These are phyloP conservation scores for Amia ocellicauda DNA, from an alignment of 2,113 vertebrate species.

Conservation along the genomic window DNA sequence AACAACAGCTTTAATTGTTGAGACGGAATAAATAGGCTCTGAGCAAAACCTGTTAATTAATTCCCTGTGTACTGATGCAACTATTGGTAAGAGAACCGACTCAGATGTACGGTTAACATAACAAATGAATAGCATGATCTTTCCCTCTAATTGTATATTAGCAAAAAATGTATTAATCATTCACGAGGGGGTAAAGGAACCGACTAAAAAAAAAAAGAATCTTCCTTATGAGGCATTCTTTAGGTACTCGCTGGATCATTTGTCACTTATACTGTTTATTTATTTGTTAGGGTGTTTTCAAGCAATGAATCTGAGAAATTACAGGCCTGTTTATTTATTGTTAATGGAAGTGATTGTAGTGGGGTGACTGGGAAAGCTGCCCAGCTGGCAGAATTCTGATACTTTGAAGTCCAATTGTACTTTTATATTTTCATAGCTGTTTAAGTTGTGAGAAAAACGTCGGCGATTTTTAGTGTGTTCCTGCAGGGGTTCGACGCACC, in stretches of 20 bases:
- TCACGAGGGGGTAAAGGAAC: conserved; percentile 7
- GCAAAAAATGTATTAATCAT: conserved; percentile 11
- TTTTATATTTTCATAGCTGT: too few species aligned
- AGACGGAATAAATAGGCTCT: conserved; percentile 45
- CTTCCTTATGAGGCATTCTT: background rate
- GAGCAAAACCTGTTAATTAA: conserved; percentile 67
- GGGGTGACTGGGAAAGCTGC: too few species aligned
- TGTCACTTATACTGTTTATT: background rate
- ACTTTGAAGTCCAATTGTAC: too few species aligned
- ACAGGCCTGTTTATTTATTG: too few species aligned
- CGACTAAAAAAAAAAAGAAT: conserved; percentile 12
- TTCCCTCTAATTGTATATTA: background rate
- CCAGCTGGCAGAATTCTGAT: too few species aligned
- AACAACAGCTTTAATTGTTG: conserved; percentile 32
- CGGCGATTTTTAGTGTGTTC: too few species aligned
- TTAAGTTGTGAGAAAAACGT: too few species aligned
- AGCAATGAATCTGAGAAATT: too few species aligned
- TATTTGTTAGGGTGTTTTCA: conserved; percentile 15
- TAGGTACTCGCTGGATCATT: conserved; percentile 4
- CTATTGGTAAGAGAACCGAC: conserved; percentile 58
- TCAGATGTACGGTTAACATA: conserved; percentile 22
- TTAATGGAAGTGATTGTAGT: too few species aligned
- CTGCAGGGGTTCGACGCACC: too few species aligned
- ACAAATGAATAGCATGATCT: conserved; percentile 17
- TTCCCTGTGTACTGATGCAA: conserved; percentile 71